A percentile compares a stretch with the other conserved stretches of the same genome.
Evolutionary conservation across 37 sponge, comb jelly and placozoan species (phyloP).

Genomic region (Axinella damicornis): DNA sequence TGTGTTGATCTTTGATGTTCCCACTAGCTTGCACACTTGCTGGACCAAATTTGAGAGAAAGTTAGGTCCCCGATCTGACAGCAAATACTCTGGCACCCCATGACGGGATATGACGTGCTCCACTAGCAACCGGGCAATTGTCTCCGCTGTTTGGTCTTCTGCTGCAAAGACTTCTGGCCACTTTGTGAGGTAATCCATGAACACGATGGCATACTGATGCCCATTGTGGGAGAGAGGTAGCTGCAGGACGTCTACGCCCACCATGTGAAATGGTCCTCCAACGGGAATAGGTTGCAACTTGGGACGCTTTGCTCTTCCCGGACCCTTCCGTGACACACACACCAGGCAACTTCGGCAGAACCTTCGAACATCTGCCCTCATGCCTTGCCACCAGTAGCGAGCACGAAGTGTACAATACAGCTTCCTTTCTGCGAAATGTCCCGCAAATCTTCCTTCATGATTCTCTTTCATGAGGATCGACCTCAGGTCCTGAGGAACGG

Average conservation of each 20-base stretch:
- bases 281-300: constrained; percentile 17
- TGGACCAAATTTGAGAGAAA: too few species aligned
- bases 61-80: too few species aligned
- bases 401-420: constrained; percentile 2
- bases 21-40: too few species aligned
- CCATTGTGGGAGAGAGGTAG: constrained; percentile 40
- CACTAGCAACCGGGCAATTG: constrained; percentile 18
- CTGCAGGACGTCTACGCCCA: constrained; percentile 60
- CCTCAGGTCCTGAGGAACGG: constrained; percentile 1
- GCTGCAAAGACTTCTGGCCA: constrained; percentile 15
- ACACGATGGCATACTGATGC: constrained; percentile 23
- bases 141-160: background rate
- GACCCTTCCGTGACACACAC: constrained; percentile 20
- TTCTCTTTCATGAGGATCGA: constrained; percentile 1
- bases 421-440: constrained; percentile 26
- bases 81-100: constrained; percentile 27
- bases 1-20: too few species aligned
- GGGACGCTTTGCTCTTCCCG: constrained; percentile 1
- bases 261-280: constrained; percentile 41
- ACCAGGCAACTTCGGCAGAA: constrained; percentile 35
- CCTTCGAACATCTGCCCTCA: constrained; percentile 24
- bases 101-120: constrained; percentile 15
- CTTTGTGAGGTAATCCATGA: constrained; percentile 27
- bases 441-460: constrained; percentile 38
- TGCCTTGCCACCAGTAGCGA: constrained; percentile 42